phyloP scores from a whole-genome alignment of 2,113 vertebrate genomes.

The Pomatostomus ruficeps region DNA sequence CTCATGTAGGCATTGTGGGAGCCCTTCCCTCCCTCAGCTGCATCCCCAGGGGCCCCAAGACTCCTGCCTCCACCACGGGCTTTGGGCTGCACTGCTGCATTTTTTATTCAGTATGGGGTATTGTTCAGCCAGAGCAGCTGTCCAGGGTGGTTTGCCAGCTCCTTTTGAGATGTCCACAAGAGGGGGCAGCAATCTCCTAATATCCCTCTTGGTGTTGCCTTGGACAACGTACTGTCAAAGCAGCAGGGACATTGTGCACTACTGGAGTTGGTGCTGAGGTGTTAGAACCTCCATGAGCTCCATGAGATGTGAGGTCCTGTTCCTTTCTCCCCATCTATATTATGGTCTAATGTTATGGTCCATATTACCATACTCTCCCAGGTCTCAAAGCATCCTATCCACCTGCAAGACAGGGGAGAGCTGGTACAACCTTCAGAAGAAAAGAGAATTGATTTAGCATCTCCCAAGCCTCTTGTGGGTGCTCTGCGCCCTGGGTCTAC shows the following conservation, averaged over 20 bases:
- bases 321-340: background rate
- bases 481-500: background rate
- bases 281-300: background rate
- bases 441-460: background rate
- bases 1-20: background rate
- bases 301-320: background rate
- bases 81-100: background rate
- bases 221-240: background rate
- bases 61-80: background rate
- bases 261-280: background rate
- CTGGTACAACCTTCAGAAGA: background rate
- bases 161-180: background rate
- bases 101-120: background rate
- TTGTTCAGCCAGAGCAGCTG: background rate
- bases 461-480: background rate
- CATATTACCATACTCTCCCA: accelerated
- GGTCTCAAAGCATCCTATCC: background rate
- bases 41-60: background rate
- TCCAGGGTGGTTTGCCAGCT: background rate
- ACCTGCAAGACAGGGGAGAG: background rate
- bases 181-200: background rate
- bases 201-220: background rate
- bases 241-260: background rate
- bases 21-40: background rate
- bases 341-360: background rate